phyloP scores from a whole-genome alignment of 30 jellyfish, hydroid and myxozoan genomes.

The Catostylus mosaicus region DNA sequence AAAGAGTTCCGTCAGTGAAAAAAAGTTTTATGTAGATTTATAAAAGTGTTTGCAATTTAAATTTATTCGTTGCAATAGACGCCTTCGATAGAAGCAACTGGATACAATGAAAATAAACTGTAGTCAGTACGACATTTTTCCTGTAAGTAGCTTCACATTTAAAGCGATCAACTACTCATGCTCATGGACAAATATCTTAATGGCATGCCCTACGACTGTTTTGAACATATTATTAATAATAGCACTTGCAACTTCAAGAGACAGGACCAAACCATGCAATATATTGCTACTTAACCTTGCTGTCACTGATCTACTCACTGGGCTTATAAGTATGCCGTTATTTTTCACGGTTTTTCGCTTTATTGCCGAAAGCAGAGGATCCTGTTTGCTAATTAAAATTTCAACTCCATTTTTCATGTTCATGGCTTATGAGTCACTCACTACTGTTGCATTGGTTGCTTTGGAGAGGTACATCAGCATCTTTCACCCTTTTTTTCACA shows the following conservation, averaged over 20 bases:
- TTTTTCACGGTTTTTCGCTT: background rate
- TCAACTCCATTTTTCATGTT: constrained; percentile 5
- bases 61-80: no score
- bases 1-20: no score
- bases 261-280: constrained; percentile 34
- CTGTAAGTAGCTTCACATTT: no score
- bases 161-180: no score
- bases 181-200: background rate
- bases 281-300: constrained; percentile 33
- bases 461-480: constrained; percentile 34
- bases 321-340: constrained; percentile 6
- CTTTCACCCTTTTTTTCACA: background rate
- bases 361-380: constrained; percentile 8
- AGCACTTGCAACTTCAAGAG: constrained; percentile 6
- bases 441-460: constrained; percentile 21
- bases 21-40: no score
- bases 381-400: background rate
- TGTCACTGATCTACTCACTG: constrained; percentile 36
- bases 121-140: no score
- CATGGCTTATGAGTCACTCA: constrained; percentile 9
- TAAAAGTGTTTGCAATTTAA: no score
- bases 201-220: constrained; percentile 31
- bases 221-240: constrained; percentile 2
- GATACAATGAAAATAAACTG: no score
- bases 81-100: no score